These are phyloP conservation scores for Maccullochella peelii DNA, from an alignment of 2,113 vertebrate genomes.

Conservation along the genomic window DNA sequence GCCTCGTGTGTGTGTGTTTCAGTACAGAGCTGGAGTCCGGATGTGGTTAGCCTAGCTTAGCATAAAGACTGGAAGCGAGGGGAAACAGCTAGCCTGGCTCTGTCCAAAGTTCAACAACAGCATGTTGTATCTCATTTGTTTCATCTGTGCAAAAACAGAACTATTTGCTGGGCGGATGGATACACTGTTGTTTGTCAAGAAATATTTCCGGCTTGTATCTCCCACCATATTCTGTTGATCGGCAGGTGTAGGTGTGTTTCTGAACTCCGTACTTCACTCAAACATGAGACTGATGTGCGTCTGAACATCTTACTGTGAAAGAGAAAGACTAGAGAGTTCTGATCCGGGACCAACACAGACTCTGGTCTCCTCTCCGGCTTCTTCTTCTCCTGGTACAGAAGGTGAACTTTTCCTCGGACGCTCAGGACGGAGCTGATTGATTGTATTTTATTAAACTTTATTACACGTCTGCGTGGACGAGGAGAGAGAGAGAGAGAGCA, in stretches of 20 bases:
- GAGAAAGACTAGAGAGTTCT: neutral
- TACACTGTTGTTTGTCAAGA: neutral
- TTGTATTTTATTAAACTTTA: conserved; percentile 56
- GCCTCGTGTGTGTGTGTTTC: neutral
- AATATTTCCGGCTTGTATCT: neutral
- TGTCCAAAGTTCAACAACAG: too few relatives aligned
- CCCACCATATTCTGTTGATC: neutral
- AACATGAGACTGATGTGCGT: neutral
- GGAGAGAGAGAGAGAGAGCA: neutral
- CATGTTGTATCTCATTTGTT: too few relatives aligned
- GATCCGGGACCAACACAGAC: conserved; percentile 12
- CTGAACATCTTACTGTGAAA: neutral
- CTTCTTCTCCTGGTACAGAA: conserved; percentile 2
- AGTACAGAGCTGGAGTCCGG: neutral
- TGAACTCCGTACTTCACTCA: conserved; percentile 10
- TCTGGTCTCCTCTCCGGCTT: neutral
- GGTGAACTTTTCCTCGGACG: neutral
- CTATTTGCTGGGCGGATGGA: neutral
- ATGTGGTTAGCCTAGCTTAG: neutral
- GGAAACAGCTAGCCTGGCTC: neutral
- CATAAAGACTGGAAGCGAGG: neutral
- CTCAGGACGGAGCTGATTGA: conserved; percentile 44
- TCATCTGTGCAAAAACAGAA: too few relatives aligned
- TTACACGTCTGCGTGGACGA: neutral
- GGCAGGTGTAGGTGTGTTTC: neutral